Base-by-base conservation (phyloP, 2,888 invertebrate genomes). In the Polydrusus cervinus region DNA sequence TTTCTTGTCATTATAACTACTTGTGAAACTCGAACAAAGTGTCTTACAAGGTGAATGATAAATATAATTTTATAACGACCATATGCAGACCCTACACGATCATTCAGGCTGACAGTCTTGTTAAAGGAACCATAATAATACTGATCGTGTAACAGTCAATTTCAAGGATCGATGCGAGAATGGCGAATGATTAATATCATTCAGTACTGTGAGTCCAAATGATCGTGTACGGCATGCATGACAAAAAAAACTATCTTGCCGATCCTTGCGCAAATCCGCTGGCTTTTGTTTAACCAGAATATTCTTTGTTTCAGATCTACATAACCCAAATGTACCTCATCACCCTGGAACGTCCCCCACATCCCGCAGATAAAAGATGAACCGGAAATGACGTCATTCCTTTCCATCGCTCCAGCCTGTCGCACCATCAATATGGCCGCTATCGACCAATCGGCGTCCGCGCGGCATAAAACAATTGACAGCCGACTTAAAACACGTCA, bases 221-320 rank as follows among this genome's bases (percentile, higher is more conserved):
- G n/a, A n/a, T n/a, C n/a, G n/a, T n/a, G n/a, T n/a, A n/a, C n/a
- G n/a, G n/a, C n/a, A n/a, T n/a, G n/a, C n/a, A n/a, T n/a, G n/a
- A n/a, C n/a, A n/a, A n/a, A n/a, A n/a, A n/a, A n/a, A n/a, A n/a
- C n/a, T n/a, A n/a, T n/a, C n/a, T n/a, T n/a, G n/a, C n/a, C n/a
- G n/a, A n/a, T 25, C 25, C 34, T 34, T n/a, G n/a, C n/a, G n/a
- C n/a, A n/a, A n/a, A n/a, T 34, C 9, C 34, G 34, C 34, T 34
- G 5, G 34, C 34, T 9, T 34, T 34, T 34, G 1, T 34, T n/a
- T 9, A 43, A 5, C 34, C 14, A 16, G 18, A 51, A 13, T 51
- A 30, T 38, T 34, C 16, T 69, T 61, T 69, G 61, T 69, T 69
- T 61, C 69, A 69, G 69, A 61, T 69, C 47, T 60, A 60, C 34